Conservation (phyloP, 2,113 vertebrate species). For the Stigmatopora nigra region DNA sequence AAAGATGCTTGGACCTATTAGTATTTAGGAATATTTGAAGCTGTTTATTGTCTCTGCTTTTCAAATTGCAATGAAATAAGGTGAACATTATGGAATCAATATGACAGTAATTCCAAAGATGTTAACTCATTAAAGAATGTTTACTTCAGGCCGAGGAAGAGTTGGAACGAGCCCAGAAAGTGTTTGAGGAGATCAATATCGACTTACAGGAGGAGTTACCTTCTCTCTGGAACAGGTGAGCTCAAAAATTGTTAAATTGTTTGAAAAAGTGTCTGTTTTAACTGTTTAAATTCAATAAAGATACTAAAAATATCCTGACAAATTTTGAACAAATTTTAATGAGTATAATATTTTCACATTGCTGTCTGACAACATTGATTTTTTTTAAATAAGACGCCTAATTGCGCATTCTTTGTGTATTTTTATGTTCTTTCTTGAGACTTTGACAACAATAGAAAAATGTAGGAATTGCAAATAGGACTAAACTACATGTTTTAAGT, state of each 20-base stretch:
- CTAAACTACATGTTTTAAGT: background rate
- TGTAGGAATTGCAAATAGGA: background rate
- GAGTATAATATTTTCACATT: conserved; percentile 6
- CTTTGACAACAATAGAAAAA: background rate
- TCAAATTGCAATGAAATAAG: background rate
- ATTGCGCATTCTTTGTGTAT: no score
- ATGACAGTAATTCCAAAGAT: no score
- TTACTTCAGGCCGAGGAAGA: conserved; percentile 89
- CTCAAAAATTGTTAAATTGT: background rate
- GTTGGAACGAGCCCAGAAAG: conserved; percentile 92
- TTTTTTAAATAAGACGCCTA: no score
- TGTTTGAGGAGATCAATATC: conserved; percentile 95
- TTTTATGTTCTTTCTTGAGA: background rate
- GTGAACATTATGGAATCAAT: background rate
- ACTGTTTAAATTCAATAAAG: no score
- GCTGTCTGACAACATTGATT: conserved; percentile 7
- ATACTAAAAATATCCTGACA: no score
- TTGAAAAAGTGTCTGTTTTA: background rate
- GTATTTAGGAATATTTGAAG: background rate
- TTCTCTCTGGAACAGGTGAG: conserved; percentile 95
- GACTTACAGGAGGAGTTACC: conserved; percentile 97
- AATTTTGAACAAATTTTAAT: background rate
- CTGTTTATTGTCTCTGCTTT: background rate
- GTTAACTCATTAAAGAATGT: conserved; percentile 2
- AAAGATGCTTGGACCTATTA: background rate